These are phyloP conservation scores for Typhlichthys subterraneus DNA, from an alignment of 2,797 vertebrate species.

Conservation along the genomic window DNA sequence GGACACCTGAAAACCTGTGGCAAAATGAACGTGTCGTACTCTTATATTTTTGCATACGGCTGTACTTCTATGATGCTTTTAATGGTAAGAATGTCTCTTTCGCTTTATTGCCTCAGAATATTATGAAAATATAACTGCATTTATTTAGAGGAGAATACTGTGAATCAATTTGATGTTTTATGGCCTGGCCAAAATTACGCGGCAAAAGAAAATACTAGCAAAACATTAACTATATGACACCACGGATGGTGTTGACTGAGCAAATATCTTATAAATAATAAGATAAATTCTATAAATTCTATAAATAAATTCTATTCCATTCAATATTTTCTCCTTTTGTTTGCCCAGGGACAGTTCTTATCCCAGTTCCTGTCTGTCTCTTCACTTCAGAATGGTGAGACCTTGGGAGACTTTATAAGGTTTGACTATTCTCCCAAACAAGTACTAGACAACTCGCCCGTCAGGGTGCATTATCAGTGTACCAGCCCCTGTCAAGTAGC, in stretches of 20 bases:
- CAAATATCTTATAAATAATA: too few relatives aligned
- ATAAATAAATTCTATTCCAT: too few relatives aligned
- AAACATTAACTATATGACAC: neutral
- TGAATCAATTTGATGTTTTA: neutral
- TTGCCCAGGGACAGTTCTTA: conserved; percentile 69
- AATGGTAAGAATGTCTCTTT: conserved; percentile 45
- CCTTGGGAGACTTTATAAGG: conserved; percentile 76
- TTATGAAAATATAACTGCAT: neutral
- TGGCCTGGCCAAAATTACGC: neutral
- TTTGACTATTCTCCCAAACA: conserved; percentile 81
- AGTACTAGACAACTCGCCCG: conserved; percentile 75
- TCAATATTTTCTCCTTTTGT: conserved; percentile 9
- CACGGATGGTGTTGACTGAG: neutral
- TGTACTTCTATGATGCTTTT: conserved; percentile 27
- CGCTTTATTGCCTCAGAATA: neutral
- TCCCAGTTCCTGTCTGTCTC: conserved; percentile 70
- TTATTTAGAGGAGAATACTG: neutral
- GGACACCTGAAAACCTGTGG: neutral
- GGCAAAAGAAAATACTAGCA: neutral
- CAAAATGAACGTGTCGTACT: conserved; percentile 33
- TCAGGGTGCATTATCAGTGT: conserved; percentile 84
- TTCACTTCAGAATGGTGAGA: conserved; percentile 32
- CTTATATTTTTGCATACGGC: conserved; percentile 25
- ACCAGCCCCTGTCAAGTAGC: conserved; percentile 80
- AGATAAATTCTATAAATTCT: too few relatives aligned